Evolutionary conservation across 1,140 invertebrate genomes (phyloP).

Genomic region (Tribolium castaneum): DNA sequence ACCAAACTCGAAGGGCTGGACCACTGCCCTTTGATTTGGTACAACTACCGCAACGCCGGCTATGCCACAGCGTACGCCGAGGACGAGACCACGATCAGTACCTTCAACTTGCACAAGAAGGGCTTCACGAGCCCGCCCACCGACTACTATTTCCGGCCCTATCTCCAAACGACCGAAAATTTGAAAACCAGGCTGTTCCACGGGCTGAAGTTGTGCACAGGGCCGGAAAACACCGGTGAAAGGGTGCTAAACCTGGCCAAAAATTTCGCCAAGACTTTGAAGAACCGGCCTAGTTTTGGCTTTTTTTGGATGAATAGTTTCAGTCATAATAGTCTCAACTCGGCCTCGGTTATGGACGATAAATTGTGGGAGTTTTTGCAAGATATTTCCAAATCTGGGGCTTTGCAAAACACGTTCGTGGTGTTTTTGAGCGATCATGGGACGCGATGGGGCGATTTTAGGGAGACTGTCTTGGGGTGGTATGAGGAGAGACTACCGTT

Average conservation of each 20-base stretch:
- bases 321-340: conserved; percentile 74
- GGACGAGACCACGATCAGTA: conserved; percentile 70
- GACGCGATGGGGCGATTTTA: conserved; percentile 76
- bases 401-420: conserved; percentile 69
- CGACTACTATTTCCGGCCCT: conserved; percentile 80
- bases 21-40: conserved; percentile 74
- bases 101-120: conserved; percentile 74
- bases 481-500: conserved; percentile 84
- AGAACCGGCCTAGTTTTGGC: conserved; percentile 71
- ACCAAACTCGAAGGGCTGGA: conserved; percentile 65
- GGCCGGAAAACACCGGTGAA: conserved; percentile 67
- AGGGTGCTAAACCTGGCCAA: conserved; percentile 68
- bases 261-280: conserved; percentile 71
- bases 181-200: conserved; percentile 67
- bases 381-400: conserved; percentile 62
- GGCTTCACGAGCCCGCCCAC: conserved; percentile 78
- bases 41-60: conserved; percentile 69
- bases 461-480: conserved; percentile 77
- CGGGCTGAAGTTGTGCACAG: conserved; percentile 67
- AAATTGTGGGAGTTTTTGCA: conserved; percentile 66
- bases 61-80: conserved; percentile 76
- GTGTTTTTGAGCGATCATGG: conserved; percentile 89
- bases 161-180: conserved; percentile 64
- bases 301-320: conserved; percentile 79
- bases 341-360: conserved; percentile 69